phyloP scores from a whole-genome alignment of 2,797 vertebrate genomes.

The Oceanodroma leucorhoa region DNA sequence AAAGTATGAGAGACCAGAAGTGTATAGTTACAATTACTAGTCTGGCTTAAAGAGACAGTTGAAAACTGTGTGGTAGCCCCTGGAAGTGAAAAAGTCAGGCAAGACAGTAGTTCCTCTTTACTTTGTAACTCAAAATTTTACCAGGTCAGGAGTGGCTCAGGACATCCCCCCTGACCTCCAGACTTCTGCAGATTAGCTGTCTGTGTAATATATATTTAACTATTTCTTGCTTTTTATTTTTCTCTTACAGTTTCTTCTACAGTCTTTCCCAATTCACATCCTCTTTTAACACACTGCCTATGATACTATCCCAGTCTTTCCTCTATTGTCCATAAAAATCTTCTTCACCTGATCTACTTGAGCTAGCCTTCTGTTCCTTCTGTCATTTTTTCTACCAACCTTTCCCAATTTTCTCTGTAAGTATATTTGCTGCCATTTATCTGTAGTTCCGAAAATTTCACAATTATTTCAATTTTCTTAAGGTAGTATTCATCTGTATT shows the following conservation, averaged over 20 bases:
- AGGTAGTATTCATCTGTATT: not conserved
- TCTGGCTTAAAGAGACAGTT: not conserved
- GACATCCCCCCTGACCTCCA: accelerated
- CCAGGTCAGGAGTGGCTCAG: not conserved
- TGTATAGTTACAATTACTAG: not conserved
- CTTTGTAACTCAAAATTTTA: not conserved
- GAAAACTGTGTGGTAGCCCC: not conserved
- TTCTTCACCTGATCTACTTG: not conserved
- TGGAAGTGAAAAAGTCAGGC: not conserved
- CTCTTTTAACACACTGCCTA: not conserved
- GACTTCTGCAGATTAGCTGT: not conserved
- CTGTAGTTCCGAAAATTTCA: not conserved
- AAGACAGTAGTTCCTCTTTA: not conserved
- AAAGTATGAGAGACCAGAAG: not conserved
- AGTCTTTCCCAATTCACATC: not conserved
- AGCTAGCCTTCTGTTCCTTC: not conserved
- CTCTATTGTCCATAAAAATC: not conserved
- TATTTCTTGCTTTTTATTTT: not conserved
- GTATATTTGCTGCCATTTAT: not conserved
- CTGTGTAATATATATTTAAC: not conserved
- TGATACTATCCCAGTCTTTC: not conserved
- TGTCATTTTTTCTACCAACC: not conserved
- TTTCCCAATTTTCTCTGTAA: not conserved
- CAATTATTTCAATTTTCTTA: not conserved
- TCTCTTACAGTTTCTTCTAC: not conserved